phyloP scores from a whole-genome alignment of 2,888 invertebrate genomes.

The Empis livida region DNA sequence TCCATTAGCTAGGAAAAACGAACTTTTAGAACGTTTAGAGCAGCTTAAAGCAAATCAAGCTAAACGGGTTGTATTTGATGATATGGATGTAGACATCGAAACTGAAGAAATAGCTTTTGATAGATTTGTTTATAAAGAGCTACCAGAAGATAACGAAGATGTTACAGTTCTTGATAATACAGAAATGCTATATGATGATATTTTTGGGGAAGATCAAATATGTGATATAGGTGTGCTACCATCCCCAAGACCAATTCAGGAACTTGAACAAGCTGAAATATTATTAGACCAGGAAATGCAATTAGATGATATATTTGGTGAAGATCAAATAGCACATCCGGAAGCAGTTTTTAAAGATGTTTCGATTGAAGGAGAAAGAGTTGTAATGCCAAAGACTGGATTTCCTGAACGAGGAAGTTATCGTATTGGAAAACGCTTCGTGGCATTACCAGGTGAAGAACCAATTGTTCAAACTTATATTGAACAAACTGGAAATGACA shows the following conservation, averaged over 20 bases:
- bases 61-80: conserved; percentile 5
- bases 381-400: not conserved
- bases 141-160: conserved; percentile 3
- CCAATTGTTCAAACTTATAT: conserved; percentile 7
- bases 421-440: conserved; percentile 3
- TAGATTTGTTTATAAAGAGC: conserved; percentile 6
- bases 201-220: conserved; percentile 5
- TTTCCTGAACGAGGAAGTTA: not conserved
- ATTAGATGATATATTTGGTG: conserved; percentile 4
- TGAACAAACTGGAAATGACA: conserved; percentile 3
- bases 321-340: conserved; percentile 2
- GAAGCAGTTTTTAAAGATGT: conserved; percentile 5
- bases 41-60: conserved; percentile 4
- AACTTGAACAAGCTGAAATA: conserved; percentile 5
- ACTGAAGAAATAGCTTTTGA: conserved; percentile 6
- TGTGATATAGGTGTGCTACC: not conserved
- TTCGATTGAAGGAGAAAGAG: conserved; percentile 1
- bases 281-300: conserved; percentile 6
- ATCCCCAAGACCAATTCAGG: not conserved
- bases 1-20: not conserved
- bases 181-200: not conserved
- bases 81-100: conserved; percentile 4
- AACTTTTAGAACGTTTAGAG: conserved; percentile 2
- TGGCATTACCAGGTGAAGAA: conserved; percentile 5
- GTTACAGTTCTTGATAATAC: conserved; percentile 2